These are phyloP conservation scores for Rhamnusium bicolor DNA, from an alignment of 2,888 invertebrate species.

Conservation along the genomic window DNA sequence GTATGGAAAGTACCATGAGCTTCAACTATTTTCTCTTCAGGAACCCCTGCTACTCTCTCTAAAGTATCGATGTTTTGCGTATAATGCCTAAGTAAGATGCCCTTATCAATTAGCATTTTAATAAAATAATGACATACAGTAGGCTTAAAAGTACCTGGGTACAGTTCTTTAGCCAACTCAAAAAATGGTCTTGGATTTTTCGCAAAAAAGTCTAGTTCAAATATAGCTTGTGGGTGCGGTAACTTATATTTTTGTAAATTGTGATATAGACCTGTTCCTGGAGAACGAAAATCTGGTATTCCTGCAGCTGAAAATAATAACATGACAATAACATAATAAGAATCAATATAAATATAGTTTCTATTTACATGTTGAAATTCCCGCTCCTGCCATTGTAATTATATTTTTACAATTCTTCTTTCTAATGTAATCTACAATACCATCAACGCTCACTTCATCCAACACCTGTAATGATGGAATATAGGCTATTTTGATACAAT, in stretches of 20 bases:
- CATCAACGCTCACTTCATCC: constrained; percentile 80
- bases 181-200: constrained; percentile 95
- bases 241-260: constrained; percentile 93
- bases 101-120: constrained; percentile 87
- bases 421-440: constrained; percentile 85
- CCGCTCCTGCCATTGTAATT: constrained; percentile 95
- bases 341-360: background rate
- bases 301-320: constrained; percentile 92
- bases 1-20: constrained; percentile 96
- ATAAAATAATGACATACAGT: constrained; percentile 95
- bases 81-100: constrained; percentile 81
- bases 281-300: constrained; percentile 96
- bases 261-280: constrained; percentile 92
- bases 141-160: constrained; percentile 90
- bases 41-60: constrained; percentile 89
- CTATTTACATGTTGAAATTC: constrained; percentile 93
- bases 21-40: constrained; percentile 89
- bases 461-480: constrained; percentile 35
- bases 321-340: too few relatives aligned
- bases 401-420: constrained; percentile 86
- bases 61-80: constrained; percentile 96
- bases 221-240: constrained; percentile 93
- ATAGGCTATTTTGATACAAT: background rate
- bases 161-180: constrained; percentile 89
- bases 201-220: constrained; percentile 90